These are phyloP conservation scores for Falcaria lacertinaria DNA, from an alignment of 2,888 invertebrate genomes.

Conservation along the genomic window DNA sequence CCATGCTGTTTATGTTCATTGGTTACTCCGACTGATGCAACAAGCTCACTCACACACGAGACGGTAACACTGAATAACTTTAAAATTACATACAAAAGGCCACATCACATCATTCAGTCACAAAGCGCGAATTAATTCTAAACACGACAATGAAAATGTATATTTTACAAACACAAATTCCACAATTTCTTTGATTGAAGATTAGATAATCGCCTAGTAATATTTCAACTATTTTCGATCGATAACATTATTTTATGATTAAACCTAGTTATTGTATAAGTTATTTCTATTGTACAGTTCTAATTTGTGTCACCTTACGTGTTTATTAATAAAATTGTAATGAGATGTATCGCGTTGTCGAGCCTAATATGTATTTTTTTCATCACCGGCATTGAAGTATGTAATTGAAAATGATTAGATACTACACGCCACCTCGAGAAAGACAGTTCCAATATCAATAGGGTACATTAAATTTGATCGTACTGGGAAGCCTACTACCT, in stretches of 20 bases:
- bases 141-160: slow-evolving; percentile 48
- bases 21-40: slow-evolving; percentile 62
- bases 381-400: slow-evolving; percentile 40
- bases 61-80: slow-evolving; percentile 55
- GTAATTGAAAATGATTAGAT: slow-evolving; percentile 36
- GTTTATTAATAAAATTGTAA: slow-evolving; percentile 28
- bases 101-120: slow-evolving; percentile 79
- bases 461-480: slow-evolving; percentile 7
- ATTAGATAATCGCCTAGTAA: slow-evolving; percentile 35
- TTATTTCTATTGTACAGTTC: slow-evolving; percentile 56
- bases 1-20: slow-evolving; percentile 49
- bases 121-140: slow-evolving; percentile 68
- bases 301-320: slow-evolving; percentile 56
- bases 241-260: slow-evolving; percentile 51
- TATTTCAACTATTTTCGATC: slow-evolving; percentile 48
- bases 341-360: slow-evolving; percentile 47
- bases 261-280: slow-evolving; percentile 56
- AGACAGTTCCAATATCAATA: slow-evolving; percentile 36
- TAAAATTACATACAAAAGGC: slow-evolving; percentile 76
- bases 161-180: slow-evolving; percentile 48
- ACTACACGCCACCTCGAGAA: slow-evolving; percentile 44
- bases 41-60: slow-evolving; percentile 66
- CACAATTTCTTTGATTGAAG: slow-evolving; percentile 29
- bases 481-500: slow-evolving; percentile 21
- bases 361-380: slow-evolving; percentile 44